These are phyloP conservation scores for Borostomias antarcticus DNA, from an alignment of 2,797 vertebrate species.

Conservation along the genomic window DNA sequence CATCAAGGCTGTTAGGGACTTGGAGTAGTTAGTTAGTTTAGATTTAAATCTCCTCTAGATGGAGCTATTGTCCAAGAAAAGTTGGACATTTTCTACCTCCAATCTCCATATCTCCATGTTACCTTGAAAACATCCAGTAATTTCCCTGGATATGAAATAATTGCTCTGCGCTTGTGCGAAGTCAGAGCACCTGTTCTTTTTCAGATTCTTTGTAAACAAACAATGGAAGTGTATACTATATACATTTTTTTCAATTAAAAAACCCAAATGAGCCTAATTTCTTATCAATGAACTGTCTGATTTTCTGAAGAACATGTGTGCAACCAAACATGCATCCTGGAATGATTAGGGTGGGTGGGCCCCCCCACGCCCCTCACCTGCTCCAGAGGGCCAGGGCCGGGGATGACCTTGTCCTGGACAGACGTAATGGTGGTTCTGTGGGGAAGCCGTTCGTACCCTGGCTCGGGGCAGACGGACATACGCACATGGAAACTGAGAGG, in stretches of 20 bases:
- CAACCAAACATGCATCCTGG: background rate
- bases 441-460: slow-evolving; percentile 79
- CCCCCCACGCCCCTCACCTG: slow-evolving; percentile 44
- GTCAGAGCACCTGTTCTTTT: background rate
- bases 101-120: slow-evolving; percentile 30
- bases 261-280: no score
- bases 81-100: slow-evolving; percentile 39
- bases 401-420: slow-evolving; percentile 86
- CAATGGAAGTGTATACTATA: background rate
- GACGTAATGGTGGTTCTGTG: slow-evolving; percentile 71
- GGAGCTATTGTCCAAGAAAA: slow-evolving; percentile 77
- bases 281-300: background rate
- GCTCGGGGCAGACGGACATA: slow-evolving; percentile 85
- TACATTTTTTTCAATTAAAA: no score
- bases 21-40: no score
- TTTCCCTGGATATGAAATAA: slow-evolving; percentile 57
- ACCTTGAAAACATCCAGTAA: slow-evolving; percentile 61
- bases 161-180: slow-evolving; percentile 58
- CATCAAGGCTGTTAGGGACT: no score
- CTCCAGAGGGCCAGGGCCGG: slow-evolving; percentile 44
- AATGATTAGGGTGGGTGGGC: slow-evolving; percentile 12
- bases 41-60: slow-evolving; percentile 68
- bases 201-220: background rate
- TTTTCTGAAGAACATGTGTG: background rate
- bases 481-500: slow-evolving; percentile 95